Evolutionary conservation across 2,113 vertebrate genomes (phyloP).

Genomic region (Theristicus caerulescens): DNA sequence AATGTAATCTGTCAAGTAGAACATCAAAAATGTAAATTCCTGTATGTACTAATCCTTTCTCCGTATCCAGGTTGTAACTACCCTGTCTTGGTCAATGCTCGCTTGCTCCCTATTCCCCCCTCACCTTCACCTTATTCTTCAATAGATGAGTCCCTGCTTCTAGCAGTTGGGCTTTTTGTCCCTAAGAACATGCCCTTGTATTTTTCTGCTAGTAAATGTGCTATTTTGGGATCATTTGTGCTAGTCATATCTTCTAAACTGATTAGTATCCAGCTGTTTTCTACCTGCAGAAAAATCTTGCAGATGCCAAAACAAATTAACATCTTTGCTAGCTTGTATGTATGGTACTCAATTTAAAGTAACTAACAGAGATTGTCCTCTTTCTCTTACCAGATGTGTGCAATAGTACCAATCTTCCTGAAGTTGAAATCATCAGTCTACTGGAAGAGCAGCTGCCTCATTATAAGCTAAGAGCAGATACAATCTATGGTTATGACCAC

Average conservation of each 20-base stretch:
- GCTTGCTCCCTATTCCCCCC: not conserved
- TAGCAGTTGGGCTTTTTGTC: not conserved
- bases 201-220: not conserved
- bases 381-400: slow-evolving; percentile 88
- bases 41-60: not conserved
- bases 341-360: not conserved
- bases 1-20: not conserved
- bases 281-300: not conserved
- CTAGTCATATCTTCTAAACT: not conserved
- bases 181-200: not conserved
- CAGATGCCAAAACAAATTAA: not conserved
- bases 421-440: slow-evolving; percentile 98
- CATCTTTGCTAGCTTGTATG: not conserved
- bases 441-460: slow-evolving; percentile 97
- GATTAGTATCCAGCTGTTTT: not conserved
- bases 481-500: slow-evolving; percentile 96
- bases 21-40: not conserved
- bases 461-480: slow-evolving; percentile 96
- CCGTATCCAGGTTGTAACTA: not conserved
- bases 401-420: slow-evolving; percentile 96
- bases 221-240: not conserved
- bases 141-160: not conserved
- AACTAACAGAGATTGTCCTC: not conserved
- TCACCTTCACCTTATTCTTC: not conserved
- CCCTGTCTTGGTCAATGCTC: not conserved